Evolutionary conservation across 2,797 vertebrate genomes (phyloP), one percentile per base, ranked within the genome.

Genomic region (Rachycentron canadum): DNA sequence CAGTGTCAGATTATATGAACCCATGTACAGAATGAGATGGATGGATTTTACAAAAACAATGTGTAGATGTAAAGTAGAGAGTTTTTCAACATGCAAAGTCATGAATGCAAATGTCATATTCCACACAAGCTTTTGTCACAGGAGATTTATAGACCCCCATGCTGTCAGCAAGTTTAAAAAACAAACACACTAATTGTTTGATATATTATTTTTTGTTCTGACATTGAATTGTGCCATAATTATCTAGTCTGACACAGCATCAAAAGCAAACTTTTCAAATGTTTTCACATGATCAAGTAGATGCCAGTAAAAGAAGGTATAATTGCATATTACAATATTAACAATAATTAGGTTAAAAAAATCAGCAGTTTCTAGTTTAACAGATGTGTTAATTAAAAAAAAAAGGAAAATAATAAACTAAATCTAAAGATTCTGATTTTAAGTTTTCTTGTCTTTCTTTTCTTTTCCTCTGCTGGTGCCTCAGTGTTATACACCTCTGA

Each of bases 1-100:
- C 57, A 64, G 59, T 81, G 56, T 79, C 60, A 76, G 71, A 82
- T 55, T 79, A 56, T 79, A 57, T 68, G 76, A 83, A 69, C 64
- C 66, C 63, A 23, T 26, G 25, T 68, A 88, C 82, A 88, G 60
- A 70, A 70, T 58, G 58, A 82, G 70, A 84, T 40, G 69, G 28
- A 84, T 56, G 43, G 28, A 45, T 57, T 53, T 73, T 34, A 81
- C 76, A 76, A 66, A 58, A 47, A 61, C 77, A 73, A 59, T 14
- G 38, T 25, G 32, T 2, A 25, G 26, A 82, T 34, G 36, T 40
- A 38, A 71, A 78, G 14, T n/a, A 25, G 10, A 25, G 10, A 25
- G 19, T 64, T 10, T 28, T 43, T 11, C 40, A 61, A 78, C 47
- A 76, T 25, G 45, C 26, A 78, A 21, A 12, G 58, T 50, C 16